Conservation (phyloP, 2,888 invertebrate genomes). For the Liopterus haemorrhoidalis region DNA sequence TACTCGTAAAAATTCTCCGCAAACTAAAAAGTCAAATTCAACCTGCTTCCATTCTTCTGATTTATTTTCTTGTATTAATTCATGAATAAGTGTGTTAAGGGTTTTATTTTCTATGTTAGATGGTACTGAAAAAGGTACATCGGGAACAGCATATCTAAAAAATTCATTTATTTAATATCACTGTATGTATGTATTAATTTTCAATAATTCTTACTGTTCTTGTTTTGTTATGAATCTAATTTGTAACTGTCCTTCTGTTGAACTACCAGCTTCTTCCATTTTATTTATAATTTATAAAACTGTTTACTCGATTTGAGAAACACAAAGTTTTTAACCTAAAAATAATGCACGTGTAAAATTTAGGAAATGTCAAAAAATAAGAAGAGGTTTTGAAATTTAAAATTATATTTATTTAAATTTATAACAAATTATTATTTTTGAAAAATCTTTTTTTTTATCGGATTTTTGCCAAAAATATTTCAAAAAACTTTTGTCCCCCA, state of each 20-base stretch:
- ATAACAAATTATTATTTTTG: too few relatives aligned
- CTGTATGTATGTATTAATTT: slow-evolving; percentile 8
- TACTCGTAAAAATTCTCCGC: slow-evolving; percentile 72
- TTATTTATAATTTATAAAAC: too few relatives aligned
- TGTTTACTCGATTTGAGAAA: too few relatives aligned
- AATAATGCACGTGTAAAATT: too few relatives aligned
- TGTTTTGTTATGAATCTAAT: slow-evolving; percentile 76
- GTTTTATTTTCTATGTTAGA: slow-evolving; percentile 61
- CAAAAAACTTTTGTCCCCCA: too few relatives aligned
- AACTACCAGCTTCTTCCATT: slow-evolving; percentile 5
- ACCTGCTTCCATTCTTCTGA: slow-evolving; percentile 44
- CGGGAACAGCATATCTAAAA: slow-evolving; percentile 78
- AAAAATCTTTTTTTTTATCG: too few relatives aligned
- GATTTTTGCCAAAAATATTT: too few relatives aligned
- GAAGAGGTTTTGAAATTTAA: too few relatives aligned
- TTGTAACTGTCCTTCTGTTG: slow-evolving; percentile 59
- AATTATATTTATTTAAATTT: too few relatives aligned
- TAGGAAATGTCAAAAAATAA: too few relatives aligned
- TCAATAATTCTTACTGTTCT: slow-evolving; percentile 58
- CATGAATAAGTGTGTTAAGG: slow-evolving; percentile 73
- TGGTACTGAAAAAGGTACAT: slow-evolving; percentile 77
- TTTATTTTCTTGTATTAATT: slow-evolving; percentile 61
- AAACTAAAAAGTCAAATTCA: slow-evolving; percentile 84
- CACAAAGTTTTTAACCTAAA: too few relatives aligned
- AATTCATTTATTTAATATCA: slow-evolving; percentile 22